Conservation (phyloP, 2,888 invertebrate genomes). For the Tineola bisselliella region DNA sequence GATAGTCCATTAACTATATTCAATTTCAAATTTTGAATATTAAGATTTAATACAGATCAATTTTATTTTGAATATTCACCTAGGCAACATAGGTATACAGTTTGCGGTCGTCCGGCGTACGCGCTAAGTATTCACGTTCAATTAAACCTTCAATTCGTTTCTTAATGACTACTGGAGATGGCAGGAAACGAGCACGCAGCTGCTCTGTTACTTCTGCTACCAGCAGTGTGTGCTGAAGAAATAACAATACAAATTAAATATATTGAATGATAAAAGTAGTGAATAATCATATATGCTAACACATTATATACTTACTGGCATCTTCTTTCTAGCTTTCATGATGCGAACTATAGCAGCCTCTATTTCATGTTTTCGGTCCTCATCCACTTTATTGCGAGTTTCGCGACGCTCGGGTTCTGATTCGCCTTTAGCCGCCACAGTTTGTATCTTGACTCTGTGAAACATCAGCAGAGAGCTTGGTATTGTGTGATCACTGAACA, state of each 20-base stretch:
- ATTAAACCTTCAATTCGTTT: conserved; percentile 99
- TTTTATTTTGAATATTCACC: conserved; percentile 26
- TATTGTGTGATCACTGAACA: too few relatives aligned
- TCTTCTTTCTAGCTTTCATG: conserved; percentile 97
- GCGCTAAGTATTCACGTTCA: conserved; percentile 97
- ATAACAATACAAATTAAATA: conserved; percentile 9
- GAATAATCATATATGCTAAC: too few relatives aligned
- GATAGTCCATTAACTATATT: too few relatives aligned
- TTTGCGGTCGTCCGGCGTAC: conserved; percentile 97
- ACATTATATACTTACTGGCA: conserved; percentile 79
- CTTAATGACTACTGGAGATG: conserved; percentile 98
- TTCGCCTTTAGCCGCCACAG: conserved; percentile 95
- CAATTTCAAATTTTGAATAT: too few relatives aligned
- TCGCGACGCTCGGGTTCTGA: conserved; percentile 99
- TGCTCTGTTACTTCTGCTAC: conserved; percentile 98
- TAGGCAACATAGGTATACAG: conserved; percentile 96
- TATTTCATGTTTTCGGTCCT: conserved; percentile 99
- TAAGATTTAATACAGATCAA: too few relatives aligned
- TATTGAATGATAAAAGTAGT: too few relatives aligned
- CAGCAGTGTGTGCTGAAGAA: conserved; percentile 84
- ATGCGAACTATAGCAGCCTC: conserved; percentile 99
- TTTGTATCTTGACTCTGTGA: conserved; percentile 88
- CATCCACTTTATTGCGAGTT: conserved; percentile 97
- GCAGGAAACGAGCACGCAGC: conserved; percentile 95
- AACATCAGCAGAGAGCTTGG: background rate